Evolutionary conservation across 2,113 vertebrate genomes (phyloP), one percentile per base, ranked within the genome.

Genomic region (Orthonyx spaldingii): DNA sequence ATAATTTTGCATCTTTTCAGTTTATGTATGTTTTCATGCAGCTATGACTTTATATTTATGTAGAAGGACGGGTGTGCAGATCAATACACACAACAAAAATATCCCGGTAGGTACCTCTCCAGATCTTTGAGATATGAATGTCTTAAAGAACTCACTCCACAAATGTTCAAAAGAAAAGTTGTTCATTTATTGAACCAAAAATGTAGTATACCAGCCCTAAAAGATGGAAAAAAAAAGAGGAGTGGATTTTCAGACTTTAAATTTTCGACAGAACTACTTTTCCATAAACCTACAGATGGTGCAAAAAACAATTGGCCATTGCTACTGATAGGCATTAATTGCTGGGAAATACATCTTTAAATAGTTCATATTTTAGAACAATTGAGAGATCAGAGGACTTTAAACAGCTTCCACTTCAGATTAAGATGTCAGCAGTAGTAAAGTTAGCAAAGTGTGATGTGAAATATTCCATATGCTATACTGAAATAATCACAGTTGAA

Each of bases 361-460:
- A 96, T 97, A 94, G 72, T 47, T 97, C 71, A 77, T 96, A 96
- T 95, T 97, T 97, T 97, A 97, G 93, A 97, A 93, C 37, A 95
- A 88, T 90, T 97, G 90, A 96, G 96, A 96, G 84, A 97, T 95
- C 95, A 94, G 69, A 97, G 87, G 71, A 93, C 91, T 97, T 98
- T 95, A 97, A 97, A 91, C 59, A 95, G 80, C 93, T 97, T 98
- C 96, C 80, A 97, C 77, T 96, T 97, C 95, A 97, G 94, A 97
- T 98, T 98, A 98, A 98, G 91, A 96, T 96, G 95, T 97, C 96
- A 97, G 70, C 87, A 93, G 91, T 92, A 97, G 95, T 92, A 97
- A 97, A 97, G 57, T 70, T 93, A 97, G 75, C 56, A 86, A 98
- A 59, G 93, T 96, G 96, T 97, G 92, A 97, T 95, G 91, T 97